Conservation (phyloP, 2,113 vertebrate genomes). For the Galbula dea region DNA sequence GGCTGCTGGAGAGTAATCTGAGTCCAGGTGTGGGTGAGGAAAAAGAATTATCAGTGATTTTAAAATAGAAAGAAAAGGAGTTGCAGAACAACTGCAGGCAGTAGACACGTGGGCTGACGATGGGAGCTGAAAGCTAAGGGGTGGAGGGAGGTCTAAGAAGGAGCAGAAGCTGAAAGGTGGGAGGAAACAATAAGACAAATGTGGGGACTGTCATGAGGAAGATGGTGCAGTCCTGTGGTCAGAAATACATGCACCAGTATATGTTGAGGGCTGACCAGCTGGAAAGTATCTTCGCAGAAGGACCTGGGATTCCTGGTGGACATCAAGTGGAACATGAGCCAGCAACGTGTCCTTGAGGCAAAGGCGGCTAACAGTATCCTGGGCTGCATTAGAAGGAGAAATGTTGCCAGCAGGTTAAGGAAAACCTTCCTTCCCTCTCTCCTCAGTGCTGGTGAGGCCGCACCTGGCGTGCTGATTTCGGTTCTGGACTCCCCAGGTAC, state of each 20-base stretch:
- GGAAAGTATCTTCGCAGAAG: not conserved
- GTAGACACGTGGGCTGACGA: not conserved
- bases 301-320: not conserved
- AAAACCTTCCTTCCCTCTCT: not conserved
- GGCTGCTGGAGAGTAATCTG: not conserved
- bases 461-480: rapidly evolving
- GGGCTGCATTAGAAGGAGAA: not conserved
- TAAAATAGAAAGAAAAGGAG: constrained; percentile 16
- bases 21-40: constrained; percentile 10
- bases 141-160: not conserved
- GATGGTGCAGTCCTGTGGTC: not conserved
- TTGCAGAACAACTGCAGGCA: not conserved
- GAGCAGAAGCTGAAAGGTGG: not conserved
- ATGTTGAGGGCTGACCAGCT: not conserved
- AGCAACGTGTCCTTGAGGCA: not conserved
- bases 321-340: not conserved
- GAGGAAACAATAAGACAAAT: rapidly evolving
- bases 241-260: rapidly evolving
- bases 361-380: not conserved
- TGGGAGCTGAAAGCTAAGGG: not conserved
- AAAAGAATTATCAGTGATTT: constrained; percentile 2
- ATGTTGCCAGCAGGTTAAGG: rapidly evolving
- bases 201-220: not conserved
- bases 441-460: not conserved
- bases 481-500: not conserved